Conservation (phyloP, 1,140 invertebrate genomes). For the Bombus pascuorum region DNA sequence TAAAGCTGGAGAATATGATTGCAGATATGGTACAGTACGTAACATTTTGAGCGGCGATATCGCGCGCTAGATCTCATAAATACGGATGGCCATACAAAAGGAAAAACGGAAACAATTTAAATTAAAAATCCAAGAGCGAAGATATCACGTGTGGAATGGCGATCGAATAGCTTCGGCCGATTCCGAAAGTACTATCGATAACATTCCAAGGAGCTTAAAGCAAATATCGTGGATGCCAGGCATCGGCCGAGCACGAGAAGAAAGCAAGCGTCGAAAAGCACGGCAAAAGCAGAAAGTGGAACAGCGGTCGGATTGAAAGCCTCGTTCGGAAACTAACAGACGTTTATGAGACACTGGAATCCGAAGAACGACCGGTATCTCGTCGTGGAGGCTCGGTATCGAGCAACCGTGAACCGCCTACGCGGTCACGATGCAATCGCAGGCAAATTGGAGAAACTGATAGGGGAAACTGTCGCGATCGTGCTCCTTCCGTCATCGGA, state of each 20-base stretch:
- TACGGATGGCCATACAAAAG: background rate
- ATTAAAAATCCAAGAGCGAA: background rate
- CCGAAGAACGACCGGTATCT: constrained; percentile 26
- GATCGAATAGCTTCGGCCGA: background rate
- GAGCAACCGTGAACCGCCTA: constrained; percentile 29
- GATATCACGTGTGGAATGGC: background rate
- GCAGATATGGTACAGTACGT: too few species aligned
- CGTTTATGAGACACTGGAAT: constrained; percentile 50
- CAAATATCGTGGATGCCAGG: background rate
- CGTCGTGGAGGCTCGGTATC: constrained; percentile 6
- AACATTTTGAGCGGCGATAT: background rate
- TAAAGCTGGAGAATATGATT: background rate
- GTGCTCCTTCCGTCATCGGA: background rate
- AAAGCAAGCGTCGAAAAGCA: constrained; percentile 28
- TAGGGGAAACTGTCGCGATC: constrained; percentile 5
- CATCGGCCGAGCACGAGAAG: background rate
- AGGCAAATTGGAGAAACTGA: constrained; percentile 12
- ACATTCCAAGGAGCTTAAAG: background rate
- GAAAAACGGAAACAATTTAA: background rate
- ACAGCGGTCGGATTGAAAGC: constrained; percentile 25
- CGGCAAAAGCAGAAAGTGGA: constrained; percentile 46
- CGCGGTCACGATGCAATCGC: background rate
- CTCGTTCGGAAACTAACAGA: constrained; percentile 38
- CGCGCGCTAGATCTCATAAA: background rate
- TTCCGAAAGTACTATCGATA: background rate